Conservation (phyloP, 2,888 invertebrate species). For the Hirtodrosophila histrioides region DNA sequence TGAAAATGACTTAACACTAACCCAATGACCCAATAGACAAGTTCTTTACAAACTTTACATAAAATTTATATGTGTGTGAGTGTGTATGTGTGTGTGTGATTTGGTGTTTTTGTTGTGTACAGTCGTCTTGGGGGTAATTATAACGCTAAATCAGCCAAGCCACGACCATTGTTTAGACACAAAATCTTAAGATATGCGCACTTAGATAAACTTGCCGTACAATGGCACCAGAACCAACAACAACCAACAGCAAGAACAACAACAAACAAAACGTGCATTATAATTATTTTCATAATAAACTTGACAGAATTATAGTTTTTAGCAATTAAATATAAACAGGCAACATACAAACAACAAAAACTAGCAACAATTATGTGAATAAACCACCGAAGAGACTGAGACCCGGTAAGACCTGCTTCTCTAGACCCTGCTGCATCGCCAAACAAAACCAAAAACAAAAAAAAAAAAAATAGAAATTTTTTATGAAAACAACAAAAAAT, state of each 20-base stretch:
- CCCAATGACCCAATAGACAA: slow-evolving; percentile 79
- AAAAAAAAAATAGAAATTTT: slow-evolving; percentile 31
- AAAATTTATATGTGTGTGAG: slow-evolving; percentile 23
- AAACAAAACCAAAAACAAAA: slow-evolving; percentile 16
- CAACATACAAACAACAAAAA: slow-evolving; percentile 45
- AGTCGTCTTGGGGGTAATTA: slow-evolving; percentile 68
- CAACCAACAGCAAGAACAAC: slow-evolving; percentile 21
- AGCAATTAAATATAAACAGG: slow-evolving; percentile 79
- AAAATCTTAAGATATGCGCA: slow-evolving; percentile 73
- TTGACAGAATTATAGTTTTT: slow-evolving; percentile 81
- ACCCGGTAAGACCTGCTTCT: slow-evolving; percentile 62
- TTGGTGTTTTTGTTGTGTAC: slow-evolving; percentile 53
- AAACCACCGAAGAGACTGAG: slow-evolving; percentile 38
- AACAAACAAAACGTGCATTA: slow-evolving; percentile 67
- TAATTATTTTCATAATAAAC: slow-evolving; percentile 80
- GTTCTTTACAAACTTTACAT: slow-evolving; percentile 66
- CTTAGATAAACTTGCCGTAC: slow-evolving; percentile 72
- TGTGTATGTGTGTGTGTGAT: slow-evolving; percentile 23
- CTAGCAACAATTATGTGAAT: slow-evolving; percentile 74
- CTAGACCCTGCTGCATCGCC: slow-evolving; percentile 60
- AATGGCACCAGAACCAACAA: slow-evolving; percentile 57
- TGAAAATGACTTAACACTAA: slow-evolving; percentile 80
- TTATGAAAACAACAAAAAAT: slow-evolving; percentile 27
- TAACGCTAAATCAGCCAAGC: slow-evolving; percentile 74
- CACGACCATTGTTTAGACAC: slow-evolving; percentile 69